Conservation (phyloP, 2,888 invertebrate species). For the Noctua comes region DNA sequence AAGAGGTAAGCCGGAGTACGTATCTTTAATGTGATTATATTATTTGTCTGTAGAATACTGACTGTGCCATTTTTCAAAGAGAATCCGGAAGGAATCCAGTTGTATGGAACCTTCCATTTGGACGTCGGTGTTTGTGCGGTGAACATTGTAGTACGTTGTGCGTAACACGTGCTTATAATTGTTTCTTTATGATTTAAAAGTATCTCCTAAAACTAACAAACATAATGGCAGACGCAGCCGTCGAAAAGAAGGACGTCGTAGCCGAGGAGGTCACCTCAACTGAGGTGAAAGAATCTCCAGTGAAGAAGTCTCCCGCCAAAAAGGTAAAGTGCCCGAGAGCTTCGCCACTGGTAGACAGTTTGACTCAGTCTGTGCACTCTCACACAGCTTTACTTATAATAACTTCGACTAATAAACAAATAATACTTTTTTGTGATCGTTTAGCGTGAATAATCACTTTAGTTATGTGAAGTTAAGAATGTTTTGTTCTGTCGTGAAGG, state of each 20-base stretch:
- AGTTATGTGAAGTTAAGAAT: slow-evolving; percentile 32
- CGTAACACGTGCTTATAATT: slow-evolving; percentile 85
- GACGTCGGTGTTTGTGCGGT: slow-evolving; percentile 88
- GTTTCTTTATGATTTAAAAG: slow-evolving; percentile 73
- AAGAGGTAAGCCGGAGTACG: too few relatives aligned
- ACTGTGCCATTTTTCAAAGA: too few relatives aligned
- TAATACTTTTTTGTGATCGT: slow-evolving; percentile 39
- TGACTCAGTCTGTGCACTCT: neutral
- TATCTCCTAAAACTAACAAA: slow-evolving; percentile 71
- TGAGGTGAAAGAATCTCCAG: too few relatives aligned
- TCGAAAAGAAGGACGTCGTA: slow-evolving; percentile 92
- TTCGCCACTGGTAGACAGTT: neutral
- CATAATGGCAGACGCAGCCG: slow-evolving; percentile 93
- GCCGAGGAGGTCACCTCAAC: too few relatives aligned
- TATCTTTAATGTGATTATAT: too few relatives aligned
- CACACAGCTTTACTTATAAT: neutral
- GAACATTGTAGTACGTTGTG: slow-evolving; percentile 85
- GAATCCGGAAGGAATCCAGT: too few relatives aligned
- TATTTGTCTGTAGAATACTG: too few relatives aligned
- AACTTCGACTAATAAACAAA: slow-evolving; percentile 26
- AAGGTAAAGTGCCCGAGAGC: too few relatives aligned
- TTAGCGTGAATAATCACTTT: slow-evolving; percentile 51
- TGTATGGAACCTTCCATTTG: slow-evolving; percentile 77
- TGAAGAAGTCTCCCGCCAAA: too few relatives aligned
- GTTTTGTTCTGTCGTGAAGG: slow-evolving; percentile 47